phyloP scores from a whole-genome alignment of 2,888 invertebrate species.

The Drosophila limbata region DNA sequence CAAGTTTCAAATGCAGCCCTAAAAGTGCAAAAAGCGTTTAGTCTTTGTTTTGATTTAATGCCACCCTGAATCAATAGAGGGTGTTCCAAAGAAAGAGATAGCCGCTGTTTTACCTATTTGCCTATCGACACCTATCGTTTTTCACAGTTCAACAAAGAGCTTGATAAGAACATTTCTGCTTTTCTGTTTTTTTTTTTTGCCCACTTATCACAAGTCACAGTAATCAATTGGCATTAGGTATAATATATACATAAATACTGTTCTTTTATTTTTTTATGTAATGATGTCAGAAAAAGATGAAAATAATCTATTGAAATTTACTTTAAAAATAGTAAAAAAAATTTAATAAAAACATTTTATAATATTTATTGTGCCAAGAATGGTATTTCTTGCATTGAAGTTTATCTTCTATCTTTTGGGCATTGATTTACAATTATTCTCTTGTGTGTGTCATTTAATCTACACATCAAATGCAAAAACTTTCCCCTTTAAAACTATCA shows the following conservation, averaged over 20 bases:
- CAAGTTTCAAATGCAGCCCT: conserved; percentile 30
- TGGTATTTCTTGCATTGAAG: background rate
- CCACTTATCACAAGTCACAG: conserved; percentile 50
- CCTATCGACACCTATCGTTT: background rate
- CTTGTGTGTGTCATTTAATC: background rate
- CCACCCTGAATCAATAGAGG: conserved; percentile 51
- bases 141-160: conserved; percentile 16
- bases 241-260: conserved; percentile 13
- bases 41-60: conserved; percentile 62
- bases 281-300: background rate
- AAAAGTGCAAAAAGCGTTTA: conserved; percentile 53
- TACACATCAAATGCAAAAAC: background rate
- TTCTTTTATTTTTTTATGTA: background rate
- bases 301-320: background rate
- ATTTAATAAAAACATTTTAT: background rate
- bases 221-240: conserved; percentile 43
- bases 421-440: background rate
- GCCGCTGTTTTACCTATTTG: conserved; percentile 7
- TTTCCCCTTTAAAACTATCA: background rate
- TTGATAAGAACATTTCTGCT: conserved; percentile 43
- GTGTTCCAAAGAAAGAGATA: conserved; percentile 18
- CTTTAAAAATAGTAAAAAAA: no score
- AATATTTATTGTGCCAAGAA: background rate
- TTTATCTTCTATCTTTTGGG: background rate
- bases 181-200: conserved; percentile 27